These are phyloP conservation scores for Dasysyrphus albostriatus DNA, from an alignment of 2,888 invertebrate species.

Conservation along the genomic window DNA sequence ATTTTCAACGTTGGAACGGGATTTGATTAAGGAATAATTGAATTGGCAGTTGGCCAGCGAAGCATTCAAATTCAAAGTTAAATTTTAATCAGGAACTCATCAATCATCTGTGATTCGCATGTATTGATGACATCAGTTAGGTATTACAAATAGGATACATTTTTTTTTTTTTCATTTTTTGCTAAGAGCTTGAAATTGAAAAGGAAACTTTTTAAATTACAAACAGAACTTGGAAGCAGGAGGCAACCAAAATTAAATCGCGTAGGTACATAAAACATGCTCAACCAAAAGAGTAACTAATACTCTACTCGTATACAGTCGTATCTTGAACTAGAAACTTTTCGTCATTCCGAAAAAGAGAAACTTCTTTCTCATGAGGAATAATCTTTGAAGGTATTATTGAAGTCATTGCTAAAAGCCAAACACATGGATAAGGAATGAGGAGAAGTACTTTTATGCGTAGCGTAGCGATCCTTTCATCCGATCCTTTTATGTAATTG, in stretches of 20 bases:
- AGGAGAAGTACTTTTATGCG: not conserved
- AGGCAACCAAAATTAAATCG: not conserved
- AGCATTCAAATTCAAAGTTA: constrained; percentile 18
- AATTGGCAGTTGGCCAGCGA: constrained; percentile 17
- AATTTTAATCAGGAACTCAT: constrained; percentile 6
- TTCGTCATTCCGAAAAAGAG: not conserved
- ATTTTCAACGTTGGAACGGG: not conserved
- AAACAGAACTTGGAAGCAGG: not conserved
- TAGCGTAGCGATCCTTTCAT: not conserved
- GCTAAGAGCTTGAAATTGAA: not conserved
- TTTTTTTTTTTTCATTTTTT: not conserved
- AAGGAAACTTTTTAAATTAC: constrained; percentile 8
- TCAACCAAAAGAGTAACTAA: constrained; percentile 2
- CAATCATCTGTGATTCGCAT: constrained; percentile 4
- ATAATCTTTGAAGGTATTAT: not conserved
- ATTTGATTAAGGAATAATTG: constrained; percentile 24
- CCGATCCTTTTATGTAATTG: not conserved
- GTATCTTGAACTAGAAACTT: not conserved
- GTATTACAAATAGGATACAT: not conserved
- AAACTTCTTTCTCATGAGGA: not conserved
- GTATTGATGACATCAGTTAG: constrained; percentile 6
- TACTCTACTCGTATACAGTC: not conserved
- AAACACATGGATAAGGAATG: not conserved
- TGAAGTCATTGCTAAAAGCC: not conserved
- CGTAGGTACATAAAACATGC: not conserved